A percentile compares a stretch with the other conserved stretches of the same genome.
These are phyloP conservation scores for cat (Felis catus) DNA, from an alignment of 2,113 vertebrate species.

Conservation along the genomic window DNA sequence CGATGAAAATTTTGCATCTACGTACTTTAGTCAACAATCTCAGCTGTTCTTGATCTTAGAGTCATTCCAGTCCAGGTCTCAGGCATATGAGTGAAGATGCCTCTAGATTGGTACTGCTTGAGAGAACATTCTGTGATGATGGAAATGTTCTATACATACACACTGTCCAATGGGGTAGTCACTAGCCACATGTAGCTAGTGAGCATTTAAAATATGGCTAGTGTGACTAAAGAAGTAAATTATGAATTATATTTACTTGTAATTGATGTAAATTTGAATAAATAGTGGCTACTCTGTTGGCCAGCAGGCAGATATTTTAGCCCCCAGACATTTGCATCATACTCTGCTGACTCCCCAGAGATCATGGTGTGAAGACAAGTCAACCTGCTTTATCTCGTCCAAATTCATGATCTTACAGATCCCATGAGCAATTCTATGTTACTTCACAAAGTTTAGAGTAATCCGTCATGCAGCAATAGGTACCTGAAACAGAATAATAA, in stretches of 20 bases:
- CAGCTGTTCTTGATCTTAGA: background rate
- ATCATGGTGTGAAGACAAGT: background rate
- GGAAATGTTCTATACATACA: background rate
- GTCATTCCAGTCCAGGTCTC: background rate
- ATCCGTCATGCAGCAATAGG: background rate
- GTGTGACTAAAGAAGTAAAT: background rate
- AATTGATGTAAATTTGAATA: conserved; percentile 2
- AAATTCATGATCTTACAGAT: background rate
- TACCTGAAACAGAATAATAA: background rate
- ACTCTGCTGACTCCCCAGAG: background rate
- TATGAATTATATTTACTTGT: background rate
- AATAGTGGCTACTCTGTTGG: background rate
- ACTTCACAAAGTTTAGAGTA: background rate
- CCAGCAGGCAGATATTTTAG: background rate
- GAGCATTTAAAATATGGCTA: background rate
- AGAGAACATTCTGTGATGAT: background rate
- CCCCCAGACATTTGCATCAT: background rate
- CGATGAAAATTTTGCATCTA: background rate
- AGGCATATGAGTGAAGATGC: background rate
- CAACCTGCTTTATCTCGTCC: background rate
- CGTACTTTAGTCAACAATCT: background rate
- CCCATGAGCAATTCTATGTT: background rate
- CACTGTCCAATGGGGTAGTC: background rate
- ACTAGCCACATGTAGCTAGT: background rate
- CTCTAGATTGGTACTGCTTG: background rate